phyloP scores from a whole-genome alignment of 1,140 invertebrate genomes.

The Drosophila neocordata region DNA sequence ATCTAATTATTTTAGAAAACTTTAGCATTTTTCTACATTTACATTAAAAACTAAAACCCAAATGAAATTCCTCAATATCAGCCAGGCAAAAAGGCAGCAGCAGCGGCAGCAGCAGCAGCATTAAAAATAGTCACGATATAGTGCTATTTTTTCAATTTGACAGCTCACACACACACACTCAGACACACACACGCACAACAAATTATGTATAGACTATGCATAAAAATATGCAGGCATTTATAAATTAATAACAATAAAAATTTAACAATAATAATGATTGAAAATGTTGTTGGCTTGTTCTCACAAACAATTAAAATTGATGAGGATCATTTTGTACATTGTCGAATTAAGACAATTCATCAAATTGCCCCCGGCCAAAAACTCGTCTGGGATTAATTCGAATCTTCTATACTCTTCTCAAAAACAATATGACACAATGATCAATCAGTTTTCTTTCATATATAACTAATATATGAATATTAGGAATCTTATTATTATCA shows the following conservation, averaged over 20 bases:
- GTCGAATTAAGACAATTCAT: constrained; percentile 39
- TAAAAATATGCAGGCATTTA: constrained; percentile 54
- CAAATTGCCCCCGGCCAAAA: constrained; percentile 35
- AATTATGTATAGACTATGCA: constrained; percentile 37
- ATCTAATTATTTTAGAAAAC: not conserved
- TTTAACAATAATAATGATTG: constrained; percentile 67
- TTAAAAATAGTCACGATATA: constrained; percentile 62
- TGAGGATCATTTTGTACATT: constrained; percentile 39
- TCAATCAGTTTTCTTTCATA: not conserved
- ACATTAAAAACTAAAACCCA: constrained; percentile 43
- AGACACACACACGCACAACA: constrained; percentile 37
- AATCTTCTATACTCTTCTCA: not conserved
- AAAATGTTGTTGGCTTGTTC: constrained; percentile 36
- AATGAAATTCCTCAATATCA: constrained; percentile 62
- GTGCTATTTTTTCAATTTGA: constrained; percentile 62
- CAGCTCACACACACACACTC: constrained; percentile 31
- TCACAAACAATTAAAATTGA: constrained; percentile 63
- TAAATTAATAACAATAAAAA: constrained; percentile 9
- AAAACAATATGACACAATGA: not conserved
- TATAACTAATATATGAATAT: no score
- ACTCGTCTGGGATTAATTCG: not conserved
- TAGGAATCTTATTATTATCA: no score
- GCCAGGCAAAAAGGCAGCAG: constrained; percentile 46
- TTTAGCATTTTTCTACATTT: constrained; percentile 40
- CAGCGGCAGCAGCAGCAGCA: constrained; percentile 28